Percentiles rank a stretch among this genome's conserved stretches.
Conservation (phyloP, 2,113 vertebrate genomes). For the Cercocebus atys region DNA sequence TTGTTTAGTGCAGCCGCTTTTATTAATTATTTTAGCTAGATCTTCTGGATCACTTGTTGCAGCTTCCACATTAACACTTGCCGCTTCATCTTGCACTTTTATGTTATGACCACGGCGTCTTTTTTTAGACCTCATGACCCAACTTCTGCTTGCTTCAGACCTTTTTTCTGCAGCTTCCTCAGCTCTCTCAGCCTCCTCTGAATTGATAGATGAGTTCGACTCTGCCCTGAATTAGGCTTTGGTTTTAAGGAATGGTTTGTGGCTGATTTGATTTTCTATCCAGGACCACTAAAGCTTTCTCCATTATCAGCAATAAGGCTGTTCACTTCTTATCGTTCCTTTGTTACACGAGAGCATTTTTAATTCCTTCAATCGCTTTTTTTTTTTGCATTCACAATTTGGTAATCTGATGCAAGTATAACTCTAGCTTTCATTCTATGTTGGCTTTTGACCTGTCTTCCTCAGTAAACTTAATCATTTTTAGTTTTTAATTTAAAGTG, state of each 20-base stretch:
- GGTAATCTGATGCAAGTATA: neutral
- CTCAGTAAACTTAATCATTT: neutral
- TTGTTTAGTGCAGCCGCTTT: neutral
- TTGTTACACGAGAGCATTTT: neutral
- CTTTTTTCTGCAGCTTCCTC: neutral
- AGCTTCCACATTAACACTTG: neutral
- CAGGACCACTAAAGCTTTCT: neutral
- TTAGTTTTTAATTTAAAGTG: neutral
- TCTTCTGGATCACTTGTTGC: neutral
- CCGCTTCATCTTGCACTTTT: neutral
- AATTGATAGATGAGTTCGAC: neutral
- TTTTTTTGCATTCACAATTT: neutral
- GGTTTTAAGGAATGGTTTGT: neutral
- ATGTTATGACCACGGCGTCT: neutral
- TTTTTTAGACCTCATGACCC: neutral
- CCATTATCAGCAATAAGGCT: neutral
- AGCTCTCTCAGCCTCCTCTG: neutral
- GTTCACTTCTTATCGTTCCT: neutral
- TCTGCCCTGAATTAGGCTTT: neutral
- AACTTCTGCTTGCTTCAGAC: neutral
- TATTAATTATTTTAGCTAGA: neutral
- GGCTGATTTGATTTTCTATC: neutral
- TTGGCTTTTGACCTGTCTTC: neutral
- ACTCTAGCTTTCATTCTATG: neutral
- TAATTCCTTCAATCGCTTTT: neutral